Evolutionary conservation across 2,113 vertebrate species (phyloP), one percentile per base, ranked within the genome.

Genomic region (Pycnonotus jocosus): DNA sequence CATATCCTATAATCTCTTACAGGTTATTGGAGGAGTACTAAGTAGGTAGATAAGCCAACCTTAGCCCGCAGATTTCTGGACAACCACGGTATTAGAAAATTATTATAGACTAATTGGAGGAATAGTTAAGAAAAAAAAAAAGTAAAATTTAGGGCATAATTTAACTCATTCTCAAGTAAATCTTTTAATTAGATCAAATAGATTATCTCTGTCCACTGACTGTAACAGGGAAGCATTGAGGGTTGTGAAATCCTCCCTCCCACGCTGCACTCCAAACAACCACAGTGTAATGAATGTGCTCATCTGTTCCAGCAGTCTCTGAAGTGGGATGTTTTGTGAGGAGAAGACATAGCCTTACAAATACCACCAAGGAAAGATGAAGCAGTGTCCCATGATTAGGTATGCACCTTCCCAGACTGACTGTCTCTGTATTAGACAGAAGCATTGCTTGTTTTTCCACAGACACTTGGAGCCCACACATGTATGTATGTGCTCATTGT

Each of bases 401-500:
- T 17, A 20, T 82, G 50, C 58, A 81, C 53, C 91, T 94, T 82
- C 35, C 58, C 38, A 90, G 84, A 54, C 40, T 84, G 28, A 19
- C 60, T 65, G 57, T 77, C 51, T 89, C 45, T 58, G 9, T 15
- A 7, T 4, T 18, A 62, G n/a, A 76, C 73, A 84, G 61, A 70
- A 78, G 11, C 19, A 38, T 7, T 65, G 7, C 25, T 95, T 81
- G 33, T 50, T 87, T 85, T 50, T 57, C 23, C 21, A 61, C 42
- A 65, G 65, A 10, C 42, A 8, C 14, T 57, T 33, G 27, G 37
- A 81, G 23, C 23, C 28, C 37, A 69, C 57, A 16, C 11, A 20
- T 23, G 11, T 47, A 15, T 56, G 27, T 30, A 22, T 45, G 30
- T 45, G 30, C 35, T 65, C 40, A 5, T 45, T 76, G 57, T 84